A percentile compares a stretch with the other conserved stretches of the same genome.
These are phyloP conservation scores for Mythimna lalbum DNA, from an alignment of 2,888 invertebrate genomes.

Conservation along the genomic window DNA sequence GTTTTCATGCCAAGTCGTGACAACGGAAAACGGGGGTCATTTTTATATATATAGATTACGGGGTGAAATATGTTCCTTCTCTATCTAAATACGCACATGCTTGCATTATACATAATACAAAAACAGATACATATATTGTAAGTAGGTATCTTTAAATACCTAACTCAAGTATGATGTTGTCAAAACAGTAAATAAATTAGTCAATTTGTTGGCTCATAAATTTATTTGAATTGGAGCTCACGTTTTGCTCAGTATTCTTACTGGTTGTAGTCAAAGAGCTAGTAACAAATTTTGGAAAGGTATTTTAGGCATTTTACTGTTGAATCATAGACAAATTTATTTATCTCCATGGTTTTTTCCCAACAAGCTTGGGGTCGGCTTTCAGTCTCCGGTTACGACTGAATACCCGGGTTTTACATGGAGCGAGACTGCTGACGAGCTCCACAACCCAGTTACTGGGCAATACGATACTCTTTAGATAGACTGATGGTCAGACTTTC, in stretches of 20 bases:
- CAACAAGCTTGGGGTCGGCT: no score
- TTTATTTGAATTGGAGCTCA: constrained; percentile 21
- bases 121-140: constrained; percentile 27
- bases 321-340: no score
- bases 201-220: constrained; percentile 10
- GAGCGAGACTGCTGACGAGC: no score
- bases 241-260: constrained; percentile 34
- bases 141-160: constrained; percentile 24
- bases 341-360: no score
- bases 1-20: no score
- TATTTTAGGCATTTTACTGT: neutral
- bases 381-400: no score
- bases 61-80: constrained; percentile 46
- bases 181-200: neutral
- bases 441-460: no score
- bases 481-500: no score
- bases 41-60: no score
- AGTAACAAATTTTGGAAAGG: neutral
- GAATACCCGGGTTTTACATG: no score
- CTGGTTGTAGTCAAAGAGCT: neutral
- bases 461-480: no score
- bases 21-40: no score
- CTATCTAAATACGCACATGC: constrained; percentile 31
- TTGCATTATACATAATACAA: constrained; percentile 18
- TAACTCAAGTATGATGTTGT: neutral